Percentiles rank a stretch among this genome's conserved stretches.
Conservation (phyloP, 2,113 vertebrate genomes). For the Dicaeum eximium region DNA sequence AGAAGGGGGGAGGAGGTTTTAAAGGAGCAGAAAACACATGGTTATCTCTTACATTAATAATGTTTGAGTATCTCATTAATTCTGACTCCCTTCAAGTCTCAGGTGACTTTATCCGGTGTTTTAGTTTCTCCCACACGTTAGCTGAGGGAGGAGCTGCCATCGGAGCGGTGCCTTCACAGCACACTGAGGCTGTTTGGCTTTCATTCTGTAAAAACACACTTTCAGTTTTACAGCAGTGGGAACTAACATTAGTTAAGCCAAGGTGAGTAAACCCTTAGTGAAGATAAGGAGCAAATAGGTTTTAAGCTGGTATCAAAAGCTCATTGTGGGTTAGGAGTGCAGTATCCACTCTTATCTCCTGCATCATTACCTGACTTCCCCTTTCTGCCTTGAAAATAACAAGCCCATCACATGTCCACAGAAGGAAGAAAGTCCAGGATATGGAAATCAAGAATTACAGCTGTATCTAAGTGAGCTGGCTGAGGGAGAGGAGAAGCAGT, state of each 20-base stretch:
- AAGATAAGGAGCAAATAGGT: background rate
- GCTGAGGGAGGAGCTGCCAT: background rate
- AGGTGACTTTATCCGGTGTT: background rate
- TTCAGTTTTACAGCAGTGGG: slow-evolving; percentile 41
- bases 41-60: background rate
- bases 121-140: background rate
- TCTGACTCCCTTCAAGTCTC: background rate
- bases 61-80: background rate
- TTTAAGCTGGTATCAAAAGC: background rate
- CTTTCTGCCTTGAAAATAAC: background rate
- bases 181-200: background rate
- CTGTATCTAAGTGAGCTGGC: background rate
- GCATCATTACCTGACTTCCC: background rate
- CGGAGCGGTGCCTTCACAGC: background rate
- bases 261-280: background rate
- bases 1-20: background rate
- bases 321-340: background rate
- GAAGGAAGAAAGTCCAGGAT: background rate
- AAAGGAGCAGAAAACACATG: background rate
- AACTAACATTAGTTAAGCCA: background rate
- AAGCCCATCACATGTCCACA: background rate
- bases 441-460: background rate
- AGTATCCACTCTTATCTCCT: background rate
- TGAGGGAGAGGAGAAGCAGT: background rate
- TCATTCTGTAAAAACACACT: slow-evolving; percentile 27